phyloP scores from a whole-genome alignment of 1,140 invertebrate species.

The Planococcus citri region DNA sequence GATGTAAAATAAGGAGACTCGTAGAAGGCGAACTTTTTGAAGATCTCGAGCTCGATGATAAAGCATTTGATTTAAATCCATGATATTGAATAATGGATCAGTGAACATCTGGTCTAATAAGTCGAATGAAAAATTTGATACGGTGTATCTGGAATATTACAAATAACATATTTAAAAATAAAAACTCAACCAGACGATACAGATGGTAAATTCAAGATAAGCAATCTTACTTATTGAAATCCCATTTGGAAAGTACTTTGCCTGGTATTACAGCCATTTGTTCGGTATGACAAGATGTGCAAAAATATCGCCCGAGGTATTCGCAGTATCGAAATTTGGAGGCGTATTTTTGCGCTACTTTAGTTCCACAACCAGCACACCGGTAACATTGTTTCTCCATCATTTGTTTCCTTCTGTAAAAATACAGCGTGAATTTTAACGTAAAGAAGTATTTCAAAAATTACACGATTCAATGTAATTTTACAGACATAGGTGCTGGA shows the following conservation, averaged over 20 bases:
- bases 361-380: slow-evolving; percentile 77
- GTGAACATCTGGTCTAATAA: slow-evolving; percentile 60
- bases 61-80: slow-evolving; percentile 53
- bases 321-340: slow-evolving; percentile 66
- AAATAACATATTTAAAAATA: background rate
- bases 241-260: slow-evolving; percentile 60
- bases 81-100: slow-evolving; percentile 67
- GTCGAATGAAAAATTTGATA: slow-evolving; percentile 68
- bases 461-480: slow-evolving; percentile 20
- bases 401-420: slow-evolving; percentile 45
- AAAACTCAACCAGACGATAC: background rate
- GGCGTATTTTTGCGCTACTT: slow-evolving; percentile 55
- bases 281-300: slow-evolving; percentile 74
- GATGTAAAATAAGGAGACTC: slow-evolving; percentile 52
- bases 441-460: slow-evolving; percentile 28
- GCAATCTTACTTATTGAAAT: slow-evolving; percentile 46
- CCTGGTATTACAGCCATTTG: slow-evolving; percentile 62
- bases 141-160: slow-evolving; percentile 49
- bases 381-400: slow-evolving; percentile 66
- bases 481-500: slow-evolving; percentile 50
- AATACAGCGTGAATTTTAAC: too few species aligned
- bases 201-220: background rate
- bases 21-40: slow-evolving; percentile 43
- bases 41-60: slow-evolving; percentile 49
- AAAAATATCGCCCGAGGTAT: slow-evolving; percentile 78